Base-by-base conservation (phyloP, 2,113 vertebrate species). In the Silurus meridionalis region DNA sequence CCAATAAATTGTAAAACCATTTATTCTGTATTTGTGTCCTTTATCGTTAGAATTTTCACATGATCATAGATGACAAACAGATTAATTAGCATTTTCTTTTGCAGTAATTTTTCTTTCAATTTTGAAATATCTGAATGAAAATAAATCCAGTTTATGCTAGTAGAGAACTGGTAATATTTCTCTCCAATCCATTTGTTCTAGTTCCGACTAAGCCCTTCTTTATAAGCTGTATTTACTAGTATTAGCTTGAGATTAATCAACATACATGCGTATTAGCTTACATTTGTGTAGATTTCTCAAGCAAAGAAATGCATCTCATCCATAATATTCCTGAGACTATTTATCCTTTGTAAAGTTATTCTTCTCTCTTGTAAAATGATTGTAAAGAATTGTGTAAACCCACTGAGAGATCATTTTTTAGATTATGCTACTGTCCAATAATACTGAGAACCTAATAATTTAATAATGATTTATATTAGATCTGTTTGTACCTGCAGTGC, bases 401-500 rank as follows among this genome's bases (percentile, higher is more conserved):
- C 25, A 28, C 64, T 28, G 64, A 67, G n/a, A 28, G 28, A 28
- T 37, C 28, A 66, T 66, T 66, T 25, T 1, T 66, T 25, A 66
- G n/a, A 13, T 66, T 66, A 5, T 66, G 10, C n/a, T 66, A n/a
- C 13, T 66, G 1, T 25, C 3, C n/a, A 25, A 66, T 25, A 25
- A 66, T 25, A 66, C 11, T 64, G 23, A 64, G 9, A 64, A 25
- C 23, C 23, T 64, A n/a, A 64, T 64, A 8, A 25, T 10, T 64
- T 10, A 64, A 25, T 66, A 64, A 64, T 64, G 5, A 8, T 23
- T n/a, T 64, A 9, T n/a, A 64, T 37, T 37, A 37, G 37, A 37
- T 28, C 37, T 75, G 82, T 72, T 50, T 64, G 0, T 93, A 99
- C 98, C 98, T 99, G 97, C 98, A 99, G 80, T 99, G 98, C 25